Base-by-base conservation (phyloP, 2,113 vertebrate genomes). In the Nymphicus hollandicus region DNA sequence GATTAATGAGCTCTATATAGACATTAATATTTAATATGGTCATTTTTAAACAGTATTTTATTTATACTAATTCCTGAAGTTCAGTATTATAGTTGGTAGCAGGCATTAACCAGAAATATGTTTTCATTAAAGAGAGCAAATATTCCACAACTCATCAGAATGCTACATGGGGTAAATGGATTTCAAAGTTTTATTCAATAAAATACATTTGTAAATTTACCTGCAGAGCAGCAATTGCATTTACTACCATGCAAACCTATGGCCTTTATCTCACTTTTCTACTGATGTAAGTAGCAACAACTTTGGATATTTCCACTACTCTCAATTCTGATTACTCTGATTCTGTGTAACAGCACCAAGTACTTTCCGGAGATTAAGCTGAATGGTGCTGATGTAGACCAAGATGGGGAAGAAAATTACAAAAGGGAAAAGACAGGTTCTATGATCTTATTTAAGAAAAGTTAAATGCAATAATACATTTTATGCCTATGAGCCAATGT, bases 151-250 rank as follows among this genome's bases (percentile, higher is more conserved):
- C 28, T 76, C 50, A 37, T 3, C 44, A 10, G 33, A 73, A 52
- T 0, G 0, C 13, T 28, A 4, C 0, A 17, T 8, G 17, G 5
- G 49, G 25, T 6, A 69, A 92, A 83, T 3, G 4, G 7, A 65
- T 81, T 49, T 9, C 17, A 22, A 89, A 60, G 9, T 50, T 93
- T 86, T 65, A 37, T 58, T 27, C 41, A 35, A 10, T 27, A 83
- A 87, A 88, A 58, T 15, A 77, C 1, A 46, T 35, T 61, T 70
- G 11, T 41, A 65, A 63, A 20, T 64, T 65, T 19, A 73, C 17
- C 16, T 73, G 13, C 25, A 19, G 2, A 50, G 79, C 3, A 77
- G 16, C 29, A 89, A n/a, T 4, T 77, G 11, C 9, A 25, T 64
- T 91, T 85, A 73, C 25, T 78, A 29, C 17, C 22, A 16, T 52